These are phyloP conservation scores for Liasis olivaceus DNA, from an alignment of 2,797 vertebrate species.

Conservation along the genomic window DNA sequence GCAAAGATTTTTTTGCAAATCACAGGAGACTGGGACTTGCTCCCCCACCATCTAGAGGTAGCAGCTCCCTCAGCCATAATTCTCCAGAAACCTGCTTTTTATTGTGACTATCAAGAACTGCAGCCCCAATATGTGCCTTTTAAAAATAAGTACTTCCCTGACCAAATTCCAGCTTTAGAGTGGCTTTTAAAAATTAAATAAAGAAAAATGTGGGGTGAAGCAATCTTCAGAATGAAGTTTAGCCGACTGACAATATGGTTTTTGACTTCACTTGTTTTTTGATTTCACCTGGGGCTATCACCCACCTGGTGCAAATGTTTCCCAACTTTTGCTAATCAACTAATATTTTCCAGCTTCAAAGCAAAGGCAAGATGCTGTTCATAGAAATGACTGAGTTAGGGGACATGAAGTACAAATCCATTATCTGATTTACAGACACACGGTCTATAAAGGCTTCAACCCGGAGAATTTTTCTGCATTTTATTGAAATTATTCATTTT, in stretches of 20 bases:
- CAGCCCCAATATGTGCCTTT: neutral
- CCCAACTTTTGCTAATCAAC: neutral
- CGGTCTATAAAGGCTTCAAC: neutral
- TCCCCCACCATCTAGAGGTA: no score
- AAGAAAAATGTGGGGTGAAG: neutral
- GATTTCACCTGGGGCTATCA: neutral
- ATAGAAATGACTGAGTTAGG: neutral
- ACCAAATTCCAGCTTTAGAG: neutral
- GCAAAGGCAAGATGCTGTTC: neutral
- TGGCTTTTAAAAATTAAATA: neutral
- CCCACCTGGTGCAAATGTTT: neutral
- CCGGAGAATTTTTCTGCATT: neutral
- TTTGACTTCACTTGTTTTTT: fast-evolving
- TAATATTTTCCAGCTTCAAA: neutral
- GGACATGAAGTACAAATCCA: neutral
- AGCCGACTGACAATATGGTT: neutral
- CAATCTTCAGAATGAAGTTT: neutral
- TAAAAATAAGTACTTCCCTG: neutral
- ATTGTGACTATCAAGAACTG: fast-evolving
- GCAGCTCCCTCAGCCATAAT: neutral
- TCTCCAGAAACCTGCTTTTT: neutral
- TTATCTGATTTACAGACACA: neutral
- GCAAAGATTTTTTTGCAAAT: neutral
- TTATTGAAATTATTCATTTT: neutral
- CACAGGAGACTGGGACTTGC: neutral